Evolutionary conservation across 2,113 vertebrate species (phyloP).

Genomic region (Atherinomorus stipes): DNA sequence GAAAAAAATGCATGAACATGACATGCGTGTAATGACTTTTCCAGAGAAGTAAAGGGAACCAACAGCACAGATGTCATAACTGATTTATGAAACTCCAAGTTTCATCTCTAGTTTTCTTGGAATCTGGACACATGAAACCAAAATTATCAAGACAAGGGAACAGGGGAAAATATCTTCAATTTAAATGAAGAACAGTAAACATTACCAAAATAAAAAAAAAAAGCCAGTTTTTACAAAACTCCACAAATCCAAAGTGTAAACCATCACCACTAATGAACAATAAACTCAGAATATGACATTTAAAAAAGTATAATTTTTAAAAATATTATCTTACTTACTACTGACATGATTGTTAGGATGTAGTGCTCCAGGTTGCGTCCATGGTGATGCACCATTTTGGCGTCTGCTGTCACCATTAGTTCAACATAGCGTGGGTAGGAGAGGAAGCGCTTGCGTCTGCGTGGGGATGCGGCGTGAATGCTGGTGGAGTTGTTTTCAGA

Average conservation of each 20-base stretch:
- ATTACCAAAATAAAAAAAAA: too few species aligned
- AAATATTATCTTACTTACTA: constrained; percentile 91
- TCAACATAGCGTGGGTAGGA: constrained; percentile 98
- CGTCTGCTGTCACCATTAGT: constrained; percentile 96
- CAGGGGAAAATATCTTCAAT: too few species aligned
- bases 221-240: too few species aligned
- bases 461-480: constrained; percentile 64
- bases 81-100: too few species aligned
- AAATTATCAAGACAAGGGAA: neutral
- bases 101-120: too few species aligned
- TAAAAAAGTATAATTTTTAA: constrained; percentile 39
- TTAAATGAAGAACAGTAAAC: too few species aligned
- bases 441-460: constrained; percentile 92
- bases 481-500: constrained; percentile 67
- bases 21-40: too few species aligned
- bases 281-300: neutral
- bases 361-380: constrained; percentile 95
- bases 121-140: neutral
- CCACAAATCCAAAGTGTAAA: neutral
- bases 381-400: constrained; percentile 92
- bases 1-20: too few species aligned
- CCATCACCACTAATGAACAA: neutral
- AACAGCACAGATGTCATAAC: too few species aligned
- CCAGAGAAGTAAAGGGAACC: too few species aligned
- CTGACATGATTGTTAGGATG: constrained; percentile 96